phyloP scores from a whole-genome alignment of 2,113 vertebrate genomes.

The Carollia perspicillata region DNA sequence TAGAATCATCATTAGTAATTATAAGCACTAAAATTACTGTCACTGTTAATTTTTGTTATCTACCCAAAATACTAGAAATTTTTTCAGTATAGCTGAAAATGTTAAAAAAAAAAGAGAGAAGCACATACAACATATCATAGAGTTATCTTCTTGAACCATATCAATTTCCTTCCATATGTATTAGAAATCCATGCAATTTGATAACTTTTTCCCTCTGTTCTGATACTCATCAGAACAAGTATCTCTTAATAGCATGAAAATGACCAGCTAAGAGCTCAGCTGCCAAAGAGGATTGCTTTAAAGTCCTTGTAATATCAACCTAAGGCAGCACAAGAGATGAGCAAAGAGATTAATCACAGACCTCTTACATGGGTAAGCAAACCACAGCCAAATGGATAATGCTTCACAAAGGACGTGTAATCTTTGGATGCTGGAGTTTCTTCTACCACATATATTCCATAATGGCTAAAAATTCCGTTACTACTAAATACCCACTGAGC shows the following conservation, averaged over 20 bases:
- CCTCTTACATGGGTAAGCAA: conserved; percentile 49
- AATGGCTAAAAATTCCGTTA: conserved; percentile 52
- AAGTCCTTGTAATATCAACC: conserved; percentile 47
- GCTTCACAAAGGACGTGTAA: conserved; percentile 59
- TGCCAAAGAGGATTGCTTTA: conserved; percentile 49
- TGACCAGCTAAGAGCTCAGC: conserved; percentile 44
- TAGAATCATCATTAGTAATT: background rate
- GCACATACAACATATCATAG: background rate
- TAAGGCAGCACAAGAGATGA: conserved; percentile 44
- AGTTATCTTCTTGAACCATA: conserved; percentile 10
- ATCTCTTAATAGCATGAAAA: conserved; percentile 34
- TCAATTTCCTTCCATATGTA: background rate
- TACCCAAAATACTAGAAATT: background rate
- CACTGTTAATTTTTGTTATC: background rate
- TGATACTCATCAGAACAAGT: conserved; percentile 30
- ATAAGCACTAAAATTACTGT: background rate
- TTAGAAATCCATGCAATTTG: conserved; percentile 41
- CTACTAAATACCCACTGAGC: conserved; percentile 46
- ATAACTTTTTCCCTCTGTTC: conserved; percentile 20
- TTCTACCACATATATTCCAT: conserved; percentile 44
- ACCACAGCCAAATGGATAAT: conserved; percentile 55
- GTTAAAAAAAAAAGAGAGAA: background rate
- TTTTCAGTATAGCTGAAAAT: background rate
- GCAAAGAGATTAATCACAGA: conserved; percentile 57
- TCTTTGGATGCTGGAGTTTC: conserved; percentile 30